These are phyloP conservation scores for Aphelenchoides fujianensis DNA, from an alignment of 1,140 invertebrate species.

Conservation along the genomic window DNA sequence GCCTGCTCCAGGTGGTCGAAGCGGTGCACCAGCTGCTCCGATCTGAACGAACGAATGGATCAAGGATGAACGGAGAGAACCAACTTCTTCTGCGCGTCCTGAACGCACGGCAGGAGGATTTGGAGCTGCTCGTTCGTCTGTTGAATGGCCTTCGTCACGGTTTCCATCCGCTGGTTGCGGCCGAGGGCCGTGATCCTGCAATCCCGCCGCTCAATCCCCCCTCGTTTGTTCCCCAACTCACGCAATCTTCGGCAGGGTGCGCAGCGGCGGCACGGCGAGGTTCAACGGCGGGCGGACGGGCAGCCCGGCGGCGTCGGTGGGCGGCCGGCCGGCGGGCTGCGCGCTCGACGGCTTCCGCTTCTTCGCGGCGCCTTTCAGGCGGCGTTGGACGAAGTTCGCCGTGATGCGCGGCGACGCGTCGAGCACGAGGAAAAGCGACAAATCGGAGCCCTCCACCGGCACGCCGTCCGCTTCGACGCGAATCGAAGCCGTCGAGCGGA, in stretches of 20 bases:
- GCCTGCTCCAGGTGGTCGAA: neutral
- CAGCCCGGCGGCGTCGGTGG: neutral
- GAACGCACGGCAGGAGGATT: neutral
- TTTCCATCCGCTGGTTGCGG: neutral
- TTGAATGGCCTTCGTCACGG: neutral
- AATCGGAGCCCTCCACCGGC: neutral
- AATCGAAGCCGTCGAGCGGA: neutral
- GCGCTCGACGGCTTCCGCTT: neutral
- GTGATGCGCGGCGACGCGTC: neutral
- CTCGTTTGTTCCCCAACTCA: too few relatives aligned
- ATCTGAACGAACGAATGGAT: neutral
- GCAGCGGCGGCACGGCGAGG: neutral
- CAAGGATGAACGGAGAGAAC: neutral
- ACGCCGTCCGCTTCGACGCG: neutral
- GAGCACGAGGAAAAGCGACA: slow-evolving; percentile 1
- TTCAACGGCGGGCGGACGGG: neutral
- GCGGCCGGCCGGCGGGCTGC: neutral
- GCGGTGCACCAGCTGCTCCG: neutral
- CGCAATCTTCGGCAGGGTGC: neutral
- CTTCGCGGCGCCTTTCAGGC: neutral
- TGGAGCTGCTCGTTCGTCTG: neutral
- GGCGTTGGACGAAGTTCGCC: slow-evolving; percentile 1
- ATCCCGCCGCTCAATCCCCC: too few relatives aligned
- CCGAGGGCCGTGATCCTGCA: neutral
- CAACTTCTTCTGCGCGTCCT: neutral